Conservation (phyloP, 2,888 invertebrate genomes). For the Drosophila meridionalis region DNA sequence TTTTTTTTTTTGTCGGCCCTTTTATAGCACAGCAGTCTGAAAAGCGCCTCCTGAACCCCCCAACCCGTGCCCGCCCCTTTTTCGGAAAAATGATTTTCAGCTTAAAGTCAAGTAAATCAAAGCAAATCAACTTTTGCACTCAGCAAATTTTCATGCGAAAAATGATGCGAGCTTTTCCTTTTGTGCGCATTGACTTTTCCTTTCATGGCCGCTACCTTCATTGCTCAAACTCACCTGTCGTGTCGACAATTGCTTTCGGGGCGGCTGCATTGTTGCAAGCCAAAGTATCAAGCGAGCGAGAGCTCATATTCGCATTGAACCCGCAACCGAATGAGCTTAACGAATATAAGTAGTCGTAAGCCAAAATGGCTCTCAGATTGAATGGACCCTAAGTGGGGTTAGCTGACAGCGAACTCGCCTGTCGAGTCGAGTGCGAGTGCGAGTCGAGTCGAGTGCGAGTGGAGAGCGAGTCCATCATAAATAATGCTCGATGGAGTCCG, state of each 20-base stretch:
- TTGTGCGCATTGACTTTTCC: slow-evolving; percentile 50
- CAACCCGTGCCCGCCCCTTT: neutral
- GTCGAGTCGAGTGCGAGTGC: neutral
- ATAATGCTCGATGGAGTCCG: slow-evolving; percentile 6
- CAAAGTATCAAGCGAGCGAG: neutral
- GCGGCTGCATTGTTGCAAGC: slow-evolving; percentile 42
- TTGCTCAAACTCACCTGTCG: slow-evolving; percentile 11
- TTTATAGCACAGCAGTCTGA: slow-evolving; percentile 32
- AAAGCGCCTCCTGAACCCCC: slow-evolving; percentile 12
- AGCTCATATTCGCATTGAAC: slow-evolving; percentile 39
- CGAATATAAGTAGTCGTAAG: slow-evolving; percentile 23
- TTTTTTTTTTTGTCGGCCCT: slow-evolving; percentile 31
- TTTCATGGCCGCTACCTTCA: slow-evolving; percentile 12
- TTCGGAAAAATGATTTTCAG: slow-evolving; percentile 57
- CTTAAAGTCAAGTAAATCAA: slow-evolving; percentile 75
- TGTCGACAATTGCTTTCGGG: slow-evolving; percentile 30
- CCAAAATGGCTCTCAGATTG: slow-evolving; percentile 21
- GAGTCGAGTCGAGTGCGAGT: neutral
- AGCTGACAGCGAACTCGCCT: neutral
- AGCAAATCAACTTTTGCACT: slow-evolving; percentile 51
- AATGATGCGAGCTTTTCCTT: slow-evolving; percentile 51
- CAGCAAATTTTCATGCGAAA: slow-evolving; percentile 51
- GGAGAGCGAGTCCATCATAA: slow-evolving; percentile 1
- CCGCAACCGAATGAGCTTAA: slow-evolving; percentile 10
- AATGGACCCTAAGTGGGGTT: slow-evolving; percentile 2